Conservation (phyloP, 2,888 invertebrate species). For the Hedychridium roseum region DNA sequence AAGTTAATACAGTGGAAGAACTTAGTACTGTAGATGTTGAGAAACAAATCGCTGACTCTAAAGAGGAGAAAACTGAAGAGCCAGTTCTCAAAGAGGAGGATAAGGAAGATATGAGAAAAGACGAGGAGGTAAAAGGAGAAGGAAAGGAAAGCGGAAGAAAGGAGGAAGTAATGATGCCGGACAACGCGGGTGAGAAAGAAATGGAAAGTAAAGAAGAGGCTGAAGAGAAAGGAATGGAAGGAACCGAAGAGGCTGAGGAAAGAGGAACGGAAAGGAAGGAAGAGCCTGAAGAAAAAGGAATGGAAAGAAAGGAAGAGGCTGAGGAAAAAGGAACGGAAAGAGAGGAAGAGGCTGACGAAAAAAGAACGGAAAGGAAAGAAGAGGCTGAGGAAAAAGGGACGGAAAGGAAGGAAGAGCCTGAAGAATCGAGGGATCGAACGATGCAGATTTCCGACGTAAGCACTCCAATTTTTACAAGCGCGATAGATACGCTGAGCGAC, state of each 20-base stretch:
- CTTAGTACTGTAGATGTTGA: not conserved
- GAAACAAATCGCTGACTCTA: not conserved
- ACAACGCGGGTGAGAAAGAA: not conserved
- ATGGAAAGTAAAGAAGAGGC: not conserved
- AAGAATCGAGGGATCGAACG: slow-evolving; percentile 3
- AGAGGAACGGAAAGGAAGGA: slow-evolving; percentile 14
- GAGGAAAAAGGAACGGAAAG: not conserved
- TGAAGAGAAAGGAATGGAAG: slow-evolving; percentile 1
- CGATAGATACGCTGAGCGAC: slow-evolving; percentile 34
- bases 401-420: slow-evolving; percentile 3
- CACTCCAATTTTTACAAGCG: slow-evolving; percentile 32
- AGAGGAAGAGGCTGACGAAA: slow-evolving; percentile 6
- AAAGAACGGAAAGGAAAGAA: slow-evolving; percentile 14
- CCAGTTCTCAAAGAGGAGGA: not conserved
- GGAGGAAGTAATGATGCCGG: not conserved
- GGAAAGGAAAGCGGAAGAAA: not conserved
- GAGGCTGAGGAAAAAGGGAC: slow-evolving; percentile 9
- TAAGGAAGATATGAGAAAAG: not conserved
- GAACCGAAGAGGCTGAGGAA: slow-evolving; percentile 5
- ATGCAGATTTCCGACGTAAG: slow-evolving; percentile 20
- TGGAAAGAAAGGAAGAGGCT: not conserved
- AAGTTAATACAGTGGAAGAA: not conserved
- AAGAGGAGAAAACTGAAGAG: slow-evolving; percentile 7
- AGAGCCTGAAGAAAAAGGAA: slow-evolving; percentile 7
- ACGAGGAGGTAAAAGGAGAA: not conserved